Conservation (phyloP, 2,888 invertebrate genomes). For the Leucania comma region DNA sequence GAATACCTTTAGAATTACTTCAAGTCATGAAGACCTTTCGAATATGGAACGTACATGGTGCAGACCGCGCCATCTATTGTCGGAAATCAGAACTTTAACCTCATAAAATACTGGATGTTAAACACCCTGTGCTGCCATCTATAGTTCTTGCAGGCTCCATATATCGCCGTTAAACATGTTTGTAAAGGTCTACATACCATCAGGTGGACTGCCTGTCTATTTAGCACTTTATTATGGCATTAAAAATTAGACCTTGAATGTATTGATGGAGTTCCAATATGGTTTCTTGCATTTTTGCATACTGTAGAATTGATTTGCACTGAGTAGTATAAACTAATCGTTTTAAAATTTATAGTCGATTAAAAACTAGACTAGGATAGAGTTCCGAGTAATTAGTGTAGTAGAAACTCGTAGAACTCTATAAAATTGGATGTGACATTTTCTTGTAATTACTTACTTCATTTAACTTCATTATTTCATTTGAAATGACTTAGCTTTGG, state of each 20-base stretch:
- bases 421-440: conserved; percentile 28
- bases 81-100: neutral
- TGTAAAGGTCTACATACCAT: neutral
- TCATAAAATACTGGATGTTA: neutral
- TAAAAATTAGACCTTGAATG: neutral
- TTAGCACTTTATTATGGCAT: neutral
- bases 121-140: neutral
- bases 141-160: neutral
- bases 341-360: conserved; percentile 15
- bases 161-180: neutral
- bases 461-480: conserved; percentile 3
- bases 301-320: conserved; percentile 8
- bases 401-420: conserved; percentile 27
- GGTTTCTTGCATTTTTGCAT: conserved; percentile 15
- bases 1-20: neutral
- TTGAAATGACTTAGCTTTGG: neutral
- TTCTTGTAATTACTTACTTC: neutral
- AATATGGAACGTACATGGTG: neutral
- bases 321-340: conserved; percentile 28
- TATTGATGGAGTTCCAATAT: conserved; percentile 49
- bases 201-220: neutral
- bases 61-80: neutral
- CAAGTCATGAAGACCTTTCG: neutral
- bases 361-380: conserved; percentile 18
- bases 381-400: conserved; percentile 17